Conservation (phyloP, 1,140 invertebrate genomes). For the Ceratitis capitata region DNA sequence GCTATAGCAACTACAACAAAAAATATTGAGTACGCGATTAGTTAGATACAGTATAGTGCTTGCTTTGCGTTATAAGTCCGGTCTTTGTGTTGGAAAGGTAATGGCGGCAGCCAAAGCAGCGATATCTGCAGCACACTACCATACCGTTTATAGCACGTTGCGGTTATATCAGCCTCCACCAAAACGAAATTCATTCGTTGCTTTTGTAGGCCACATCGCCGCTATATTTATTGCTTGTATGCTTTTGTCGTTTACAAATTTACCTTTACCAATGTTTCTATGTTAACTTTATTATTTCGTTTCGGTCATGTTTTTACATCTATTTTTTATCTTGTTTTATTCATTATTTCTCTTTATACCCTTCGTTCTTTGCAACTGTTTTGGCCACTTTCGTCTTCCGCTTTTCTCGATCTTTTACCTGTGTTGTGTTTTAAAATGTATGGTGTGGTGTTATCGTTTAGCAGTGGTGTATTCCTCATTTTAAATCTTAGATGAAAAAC, state of each 20-base stretch:
- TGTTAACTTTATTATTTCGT: background rate
- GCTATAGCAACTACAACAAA: background rate
- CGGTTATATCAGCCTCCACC: background rate
- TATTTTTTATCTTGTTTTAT: background rate
- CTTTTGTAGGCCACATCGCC: background rate
- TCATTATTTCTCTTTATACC: too few species aligned
- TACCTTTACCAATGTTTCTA: background rate
- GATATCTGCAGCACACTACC: background rate
- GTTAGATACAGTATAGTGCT: background rate
- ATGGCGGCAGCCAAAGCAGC: background rate
- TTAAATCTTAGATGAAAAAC: background rate
- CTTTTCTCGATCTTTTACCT: background rate
- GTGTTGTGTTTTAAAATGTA: background rate
- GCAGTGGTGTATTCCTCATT: background rate
- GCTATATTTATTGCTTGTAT: background rate
- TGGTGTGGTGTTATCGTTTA: slow-evolving; percentile 7
- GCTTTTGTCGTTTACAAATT: background rate
- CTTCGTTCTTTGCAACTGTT: background rate
- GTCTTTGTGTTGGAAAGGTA: background rate
- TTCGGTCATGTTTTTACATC: background rate
- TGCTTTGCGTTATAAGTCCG: background rate
- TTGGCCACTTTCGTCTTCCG: background rate
- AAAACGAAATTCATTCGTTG: background rate
- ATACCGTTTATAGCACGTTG: background rate
- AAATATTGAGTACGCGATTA: background rate